Evolutionary conservation across 1,140 invertebrate species (phyloP), one percentile per base, ranked within the genome.

Genomic region (Zaprionus gabonicus): DNA sequence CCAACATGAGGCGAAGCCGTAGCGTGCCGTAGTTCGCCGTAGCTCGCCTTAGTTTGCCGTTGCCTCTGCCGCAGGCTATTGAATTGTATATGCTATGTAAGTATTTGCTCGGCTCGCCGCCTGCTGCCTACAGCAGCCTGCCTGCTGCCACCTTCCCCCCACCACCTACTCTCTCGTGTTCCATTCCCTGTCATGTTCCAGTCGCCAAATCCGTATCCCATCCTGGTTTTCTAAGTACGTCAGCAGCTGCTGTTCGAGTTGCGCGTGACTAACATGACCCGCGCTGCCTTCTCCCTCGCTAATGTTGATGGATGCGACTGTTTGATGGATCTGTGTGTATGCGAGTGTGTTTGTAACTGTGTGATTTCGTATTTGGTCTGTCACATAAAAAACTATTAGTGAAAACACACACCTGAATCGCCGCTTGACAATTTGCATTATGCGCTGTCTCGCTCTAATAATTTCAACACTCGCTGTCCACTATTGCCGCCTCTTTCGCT

Each of bases 11-110:
- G 23, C 3, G 38, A 60, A 36, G 53, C 63, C 38, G 44, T 57
- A 60, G 67, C 31, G 10, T 2, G 31, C 31, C 9, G 0, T 34
- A 31, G 7, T 2, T 31, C 9, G 31, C 31, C 31, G 0, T 10
- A 31, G 7, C 7, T 9, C 1, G 28, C 28, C 28, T 9, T 31
- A 34, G 31, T 34, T 34, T 9, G 31, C 44, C 58, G 51, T 49
- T 59, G 57, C 75, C 68, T 25, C 68, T 25, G 72, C 84, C 73
- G 55, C 72, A 73, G 80, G 83, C 77, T 56, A 80, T 86, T 78
- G 72, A 85, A 82, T 86, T 67, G 79, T 82, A 87, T 86, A 84
- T 78, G 77, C 79, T 78, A 79, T 60, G 36, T 23, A 65, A 71
- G 56, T 71, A 71, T 85, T 71, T 77, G 28, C 71, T 51, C 60